Conservation (phyloP, 2,888 invertebrate genomes). For the Aromia moschata region DNA sequence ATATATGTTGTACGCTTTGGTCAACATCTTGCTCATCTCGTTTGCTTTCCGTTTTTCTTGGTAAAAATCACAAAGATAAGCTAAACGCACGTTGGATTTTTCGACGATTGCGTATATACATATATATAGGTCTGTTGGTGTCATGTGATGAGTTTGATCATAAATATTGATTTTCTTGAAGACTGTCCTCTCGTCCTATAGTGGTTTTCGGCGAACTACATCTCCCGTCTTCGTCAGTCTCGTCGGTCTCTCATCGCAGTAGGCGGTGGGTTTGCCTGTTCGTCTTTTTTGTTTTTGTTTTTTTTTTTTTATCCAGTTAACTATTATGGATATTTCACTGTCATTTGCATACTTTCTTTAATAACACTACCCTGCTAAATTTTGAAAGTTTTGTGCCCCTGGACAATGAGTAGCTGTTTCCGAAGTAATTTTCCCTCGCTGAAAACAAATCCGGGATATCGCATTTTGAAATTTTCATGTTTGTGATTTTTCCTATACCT, state of each 20-base stretch:
- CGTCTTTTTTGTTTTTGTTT: no score
- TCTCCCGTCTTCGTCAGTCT: constrained; percentile 10
- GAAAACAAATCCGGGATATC: no score
- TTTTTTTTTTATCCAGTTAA: no score
- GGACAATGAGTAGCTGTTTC: no score
- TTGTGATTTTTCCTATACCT: no score
- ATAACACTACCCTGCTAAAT: no score
- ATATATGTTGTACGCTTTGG: constrained; percentile 7
- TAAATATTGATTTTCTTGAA: constrained; percentile 35
- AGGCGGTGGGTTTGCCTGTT: constrained; percentile 10
- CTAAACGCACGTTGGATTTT: constrained; percentile 2
- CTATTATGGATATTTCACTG: no score
- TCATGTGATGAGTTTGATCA: constrained; percentile 27
- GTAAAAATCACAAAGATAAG: no score
- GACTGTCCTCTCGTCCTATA: constrained; percentile 31
- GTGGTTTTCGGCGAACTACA: constrained; percentile 31
- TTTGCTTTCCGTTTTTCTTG: neutral
- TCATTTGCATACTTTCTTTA: no score
- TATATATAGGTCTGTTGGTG: constrained; percentile 1
- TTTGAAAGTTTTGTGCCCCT: no score
- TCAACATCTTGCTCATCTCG: constrained; percentile 9
- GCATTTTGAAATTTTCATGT: no score
- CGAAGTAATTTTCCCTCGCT: no score
- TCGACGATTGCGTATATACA: neutral
- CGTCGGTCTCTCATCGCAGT: constrained; percentile 5